These are phyloP conservation scores for Mustelus asterias DNA, from an alignment of 2,113 vertebrate genomes.

Conservation along the genomic window DNA sequence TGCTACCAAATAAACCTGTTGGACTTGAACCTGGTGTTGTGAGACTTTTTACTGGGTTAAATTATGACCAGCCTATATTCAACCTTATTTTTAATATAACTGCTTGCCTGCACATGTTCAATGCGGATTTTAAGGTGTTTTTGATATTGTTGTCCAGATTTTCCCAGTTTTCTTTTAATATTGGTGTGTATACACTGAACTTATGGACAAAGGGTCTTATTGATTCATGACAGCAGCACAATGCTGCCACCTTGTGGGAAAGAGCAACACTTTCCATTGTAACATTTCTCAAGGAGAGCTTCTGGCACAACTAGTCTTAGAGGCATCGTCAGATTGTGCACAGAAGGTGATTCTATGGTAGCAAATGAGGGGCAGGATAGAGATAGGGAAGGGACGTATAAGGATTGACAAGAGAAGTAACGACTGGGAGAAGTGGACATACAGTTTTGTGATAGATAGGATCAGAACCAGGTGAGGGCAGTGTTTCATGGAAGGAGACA, in stretches of 20 bases:
- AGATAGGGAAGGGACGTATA: background rate
- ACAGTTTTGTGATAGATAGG: background rate
- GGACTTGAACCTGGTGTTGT: no score
- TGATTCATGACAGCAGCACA: background rate
- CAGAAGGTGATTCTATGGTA: background rate
- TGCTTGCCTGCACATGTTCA: background rate
- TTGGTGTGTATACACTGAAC: background rate
- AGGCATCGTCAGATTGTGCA: background rate
- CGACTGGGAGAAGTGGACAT: background rate
- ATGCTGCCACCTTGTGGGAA: conserved; percentile 19
- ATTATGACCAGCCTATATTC: background rate
- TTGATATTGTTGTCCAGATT: background rate
- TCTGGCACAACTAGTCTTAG: background rate
- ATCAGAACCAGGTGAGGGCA: background rate
- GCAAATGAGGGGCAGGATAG: background rate
- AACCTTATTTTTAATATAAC: background rate
- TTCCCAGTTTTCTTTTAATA: background rate
- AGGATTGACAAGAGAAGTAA: background rate
- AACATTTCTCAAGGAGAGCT: background rate
- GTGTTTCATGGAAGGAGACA: background rate
- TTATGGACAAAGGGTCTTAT: background rate
- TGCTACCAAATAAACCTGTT: no score
- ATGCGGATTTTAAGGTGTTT: background rate
- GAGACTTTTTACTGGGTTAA: background rate
- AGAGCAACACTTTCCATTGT: background rate